Base-by-base conservation (phyloP, 1,140 invertebrate species). In the Oscheius sp. region DNA sequence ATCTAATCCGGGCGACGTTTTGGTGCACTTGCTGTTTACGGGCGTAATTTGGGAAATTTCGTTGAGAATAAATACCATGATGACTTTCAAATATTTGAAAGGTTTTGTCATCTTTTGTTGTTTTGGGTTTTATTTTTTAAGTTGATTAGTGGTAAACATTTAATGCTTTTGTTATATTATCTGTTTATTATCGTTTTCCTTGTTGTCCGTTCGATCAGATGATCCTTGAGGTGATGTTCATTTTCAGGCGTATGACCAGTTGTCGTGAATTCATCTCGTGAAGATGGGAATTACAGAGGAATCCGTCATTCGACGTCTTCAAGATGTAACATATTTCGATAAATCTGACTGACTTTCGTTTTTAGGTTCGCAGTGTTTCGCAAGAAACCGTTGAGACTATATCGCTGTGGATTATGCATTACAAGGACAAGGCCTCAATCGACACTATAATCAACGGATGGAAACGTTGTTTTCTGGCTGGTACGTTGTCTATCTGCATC, bases 381-480 rank as follows among this genome's bases (percentile, higher is more conserved):
- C 79, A 79, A 73, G 79, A 79, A 29, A 74, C 75, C 2, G 68
- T 81, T 31, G 82, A 81, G 55, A 74, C 75, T 0, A 74, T 72
- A 52, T 83, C 81, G 15, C 26, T 66, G 46, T 81, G 81, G 80
- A 74, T 81, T 34, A 38, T 81, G 28, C 68, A 80, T 62, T 75
- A 80, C 38, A 79, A 80, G 49, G 69, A 77, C 42, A 74, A 77
- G 42, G 46, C 46, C 0, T 73, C 58, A n/a, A 77, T 81, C 28
- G 79, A 80, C 28, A 70, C 64, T 34, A 78, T 81, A 20, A 68
- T 77, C 23, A 65, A 68, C n/a, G 61, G 38, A 58, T 81, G 80
- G 80, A 58, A 83, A 34, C 71, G 81, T 31, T 67, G 79, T 20
- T 81, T 81, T 45, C 62, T 74, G 63, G 58, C 46, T 61, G 77